Base-by-base conservation (phyloP, 2,113 vertebrate genomes). In the Charadrius vociferus region DNA sequence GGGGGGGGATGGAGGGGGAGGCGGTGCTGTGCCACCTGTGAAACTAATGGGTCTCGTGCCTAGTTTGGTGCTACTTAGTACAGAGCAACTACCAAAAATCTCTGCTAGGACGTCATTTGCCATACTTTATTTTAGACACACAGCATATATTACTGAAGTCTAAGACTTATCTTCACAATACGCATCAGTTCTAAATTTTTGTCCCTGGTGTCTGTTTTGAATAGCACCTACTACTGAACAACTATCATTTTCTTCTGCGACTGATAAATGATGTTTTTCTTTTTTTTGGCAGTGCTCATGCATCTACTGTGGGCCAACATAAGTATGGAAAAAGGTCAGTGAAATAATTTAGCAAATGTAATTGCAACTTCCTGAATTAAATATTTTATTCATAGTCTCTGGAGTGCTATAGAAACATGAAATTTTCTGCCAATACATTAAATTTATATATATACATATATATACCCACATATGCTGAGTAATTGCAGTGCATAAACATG, bases 371-470 rank as follows among this genome's bases (percentile, higher is more conserved):
- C 12, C 27, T 78, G 81, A 96, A 87, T 95, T 87, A 74, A 95
- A 96, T 56, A 88, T 94, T 96, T 81, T 91, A 71, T 87, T 95
- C 63, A 61, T 92, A 93, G 62, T 93, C 82, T 61, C 36, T 87
- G 26, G 53, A 77, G 59, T 45, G 81, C 66, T 65, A 89, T 65
- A 68, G 37, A 78, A 81, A 53, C 62, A 66, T n/a, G 43, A 88
- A 17, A 70, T 77, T 94, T 97, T 95, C 53, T 96, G 63, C 65
- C 47, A 96, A 86, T 55, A 73, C 9, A 59, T 81, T 87, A 45
- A 47, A 85, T 56, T 81, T 95, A 47, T 95, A 55, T 52, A 78
- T 30, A 74, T 17, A 77, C 50, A 55, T 49, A 79, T 12, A 62
- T 53, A 77, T n/a, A 61, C 2, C 14, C n/a, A 34, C 81, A 86